Base-by-base conservation (phyloP, 2,888 invertebrate species). In the Sesia bembeciformis region DNA sequence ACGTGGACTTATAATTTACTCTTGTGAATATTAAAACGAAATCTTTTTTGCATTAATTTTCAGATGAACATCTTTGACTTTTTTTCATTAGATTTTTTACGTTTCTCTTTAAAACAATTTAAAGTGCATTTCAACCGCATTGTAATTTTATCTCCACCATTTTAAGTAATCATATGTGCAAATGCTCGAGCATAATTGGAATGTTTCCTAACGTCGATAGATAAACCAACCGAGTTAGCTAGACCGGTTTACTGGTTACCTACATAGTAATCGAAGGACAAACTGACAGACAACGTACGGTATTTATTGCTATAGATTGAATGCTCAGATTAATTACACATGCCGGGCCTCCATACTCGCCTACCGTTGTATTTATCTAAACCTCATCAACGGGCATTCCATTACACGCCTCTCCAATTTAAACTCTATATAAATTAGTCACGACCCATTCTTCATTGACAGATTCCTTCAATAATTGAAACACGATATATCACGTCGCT, bases 301-400 rank as follows among this genome's bases (percentile, higher is more conserved):
- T 80, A 81, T 81, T 81, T 81, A 79, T 80, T 79, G 78, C 74
- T 80, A 74, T 79, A 81, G 79, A 82, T 81, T 75, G 74, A 81
- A 77, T 76, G 76, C 76, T 74, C 70, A 79, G 78, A 81, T 81
- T 81, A 81, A 81, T 81, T 83, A 81, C 79, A 78, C 72, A 81
- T 77, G 72, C 77, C 64, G 65, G 66, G 66, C 66, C 61, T 60
- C 63, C 62, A 70, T 74, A 58, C 58, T 54, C 54, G 56, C 58
- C 58, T 55, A 58, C 58, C 58, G 71, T 67, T 68, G 65, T 74
- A 72, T 64, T 66, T 74, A 78, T 73, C 75, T 74, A 52, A 40
- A 74, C 70, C 73, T 76, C 80, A 80, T 78, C 80, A 73, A 72
- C 67, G 67, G 63, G 68, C 78, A 84, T 84, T 82, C 84, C 82